Evolutionary conservation across 1,140 invertebrate genomes (phyloP).

Genomic region (Sycophaga agraensis): DNA sequence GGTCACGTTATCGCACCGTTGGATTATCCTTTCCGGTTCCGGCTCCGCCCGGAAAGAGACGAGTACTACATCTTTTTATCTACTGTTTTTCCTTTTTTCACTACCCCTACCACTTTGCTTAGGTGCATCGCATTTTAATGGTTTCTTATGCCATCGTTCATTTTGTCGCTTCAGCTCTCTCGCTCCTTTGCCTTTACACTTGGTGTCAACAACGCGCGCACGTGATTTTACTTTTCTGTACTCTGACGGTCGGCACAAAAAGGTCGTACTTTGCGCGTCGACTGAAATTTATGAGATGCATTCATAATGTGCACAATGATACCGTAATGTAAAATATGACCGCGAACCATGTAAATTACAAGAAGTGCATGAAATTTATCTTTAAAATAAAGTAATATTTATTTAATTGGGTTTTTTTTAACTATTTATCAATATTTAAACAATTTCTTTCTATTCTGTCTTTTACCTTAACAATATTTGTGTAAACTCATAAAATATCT

Average conservation of each 20-base stretch:
- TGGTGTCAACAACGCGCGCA: neutral
- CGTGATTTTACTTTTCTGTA: slow-evolving; percentile 2
- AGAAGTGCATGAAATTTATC: no score
- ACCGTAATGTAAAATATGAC: neutral
- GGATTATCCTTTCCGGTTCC: slow-evolving; percentile 29
- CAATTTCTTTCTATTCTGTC: no score
- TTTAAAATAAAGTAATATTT: no score
- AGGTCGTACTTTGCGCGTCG: neutral
- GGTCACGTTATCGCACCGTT: slow-evolving; percentile 7
- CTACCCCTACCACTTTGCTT: no score
- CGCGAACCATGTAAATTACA: no score
- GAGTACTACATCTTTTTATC: slow-evolving; percentile 15
- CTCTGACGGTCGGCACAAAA: no score
- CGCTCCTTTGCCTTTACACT: neutral
- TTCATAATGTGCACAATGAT: neutral
- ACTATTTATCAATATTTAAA: no score
- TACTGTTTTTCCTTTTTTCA: neutral
- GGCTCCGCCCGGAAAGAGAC: slow-evolving; percentile 26
- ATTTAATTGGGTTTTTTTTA: no score
- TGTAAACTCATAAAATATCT: no score
- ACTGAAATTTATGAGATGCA: slow-evolving; percentile 6
- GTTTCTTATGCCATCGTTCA: slow-evolving; percentile 9
- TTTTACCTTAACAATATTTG: no score
- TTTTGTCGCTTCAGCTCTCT: slow-evolving; percentile 8
- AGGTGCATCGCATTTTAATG: no score